Base-by-base conservation (phyloP, 30 jellyfish, hydroid and myxozoan species). In the Turritopsis rubra region DNA sequence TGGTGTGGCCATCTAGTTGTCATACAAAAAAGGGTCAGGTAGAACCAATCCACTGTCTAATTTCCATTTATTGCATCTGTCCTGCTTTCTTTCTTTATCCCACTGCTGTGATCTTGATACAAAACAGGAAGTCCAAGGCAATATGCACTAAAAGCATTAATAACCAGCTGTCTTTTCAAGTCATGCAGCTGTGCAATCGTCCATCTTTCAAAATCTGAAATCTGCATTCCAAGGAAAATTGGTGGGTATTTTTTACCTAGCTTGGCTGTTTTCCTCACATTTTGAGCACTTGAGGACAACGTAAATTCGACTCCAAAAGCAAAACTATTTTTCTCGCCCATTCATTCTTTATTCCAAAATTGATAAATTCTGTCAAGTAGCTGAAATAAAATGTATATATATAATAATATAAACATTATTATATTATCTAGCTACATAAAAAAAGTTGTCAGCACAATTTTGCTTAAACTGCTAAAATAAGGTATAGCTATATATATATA, bases 111-210 rank as follows among this genome's bases (percentile, higher is more conserved):
- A 30, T 79, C 85, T 0, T 1, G 25, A 79, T 17, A 27, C 7
- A 26, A 22, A 7, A 0, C 0, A 7, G 85, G 85, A 31, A 79
- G 83, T n/a, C 53, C 1, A 24, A 29, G 79, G 23, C 21, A 29
- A 53, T 29, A 79, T 1, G 83, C 85, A 0, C 29, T 28, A 25
- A 21, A 30, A 7, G 52, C 85, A 65, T 79, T 28, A n/a, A 24
- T 0, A n/a, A 79, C 83, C 31, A 79, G 85, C 17, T 54, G 25
- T 7, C 53, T 41, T 81, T 79, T 28, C 5, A n/a, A 79, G 23
- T 79, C 81, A 21, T 79, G 85, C 1, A 79, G 81, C 81, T 79
- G 26, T 21, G 4, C 31, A 21, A 31, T 30, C 9, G 85, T 79
- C 85, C 85, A 79, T 30, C 53, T 31, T 16, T 53, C 52, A 53